Evolutionary conservation across 1,140 invertebrate species (phyloP).

Genomic region (Polypedilum vanderplanki): DNA sequence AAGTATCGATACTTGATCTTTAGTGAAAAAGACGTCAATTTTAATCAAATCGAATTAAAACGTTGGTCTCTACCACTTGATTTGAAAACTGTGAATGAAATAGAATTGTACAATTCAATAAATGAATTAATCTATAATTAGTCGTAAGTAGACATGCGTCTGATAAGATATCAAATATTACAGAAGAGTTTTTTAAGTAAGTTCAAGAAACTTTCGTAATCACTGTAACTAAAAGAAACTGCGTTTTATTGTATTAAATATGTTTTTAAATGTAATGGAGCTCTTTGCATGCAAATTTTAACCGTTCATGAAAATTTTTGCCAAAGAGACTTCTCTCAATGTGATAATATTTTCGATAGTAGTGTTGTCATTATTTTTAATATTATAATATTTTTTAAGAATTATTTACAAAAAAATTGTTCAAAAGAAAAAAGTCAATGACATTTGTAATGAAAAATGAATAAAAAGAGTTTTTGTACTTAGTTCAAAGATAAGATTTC

Average conservation of each 20-base stretch:
- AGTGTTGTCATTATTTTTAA: neutral
- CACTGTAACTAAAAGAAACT: slow-evolving; percentile 35
- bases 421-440: too few species aligned
- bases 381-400: neutral
- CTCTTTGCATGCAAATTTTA: slow-evolving; percentile 43
- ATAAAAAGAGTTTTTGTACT: neutral
- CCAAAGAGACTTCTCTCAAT: slow-evolving; percentile 35
- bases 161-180: neutral
- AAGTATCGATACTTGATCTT: too few species aligned
- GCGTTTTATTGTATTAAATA: slow-evolving; percentile 43
- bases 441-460: neutral
- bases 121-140: slow-evolving; percentile 21
- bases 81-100: neutral
- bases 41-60: slow-evolving; percentile 32
- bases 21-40: slow-evolving; percentile 37
- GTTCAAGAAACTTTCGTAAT: slow-evolving; percentile 37
- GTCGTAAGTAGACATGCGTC: neutral
- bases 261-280: slow-evolving; percentile 45
- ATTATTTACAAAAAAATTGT: neutral
- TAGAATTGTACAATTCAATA: neutral
- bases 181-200: slow-evolving; percentile 32
- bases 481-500: too few species aligned
- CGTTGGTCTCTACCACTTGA: slow-evolving; percentile 30
- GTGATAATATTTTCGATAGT: slow-evolving; percentile 16
- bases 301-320: slow-evolving; percentile 37